Conservation (phyloP, 1,140 invertebrate genomes). For the Drosophila dunni region DNA sequence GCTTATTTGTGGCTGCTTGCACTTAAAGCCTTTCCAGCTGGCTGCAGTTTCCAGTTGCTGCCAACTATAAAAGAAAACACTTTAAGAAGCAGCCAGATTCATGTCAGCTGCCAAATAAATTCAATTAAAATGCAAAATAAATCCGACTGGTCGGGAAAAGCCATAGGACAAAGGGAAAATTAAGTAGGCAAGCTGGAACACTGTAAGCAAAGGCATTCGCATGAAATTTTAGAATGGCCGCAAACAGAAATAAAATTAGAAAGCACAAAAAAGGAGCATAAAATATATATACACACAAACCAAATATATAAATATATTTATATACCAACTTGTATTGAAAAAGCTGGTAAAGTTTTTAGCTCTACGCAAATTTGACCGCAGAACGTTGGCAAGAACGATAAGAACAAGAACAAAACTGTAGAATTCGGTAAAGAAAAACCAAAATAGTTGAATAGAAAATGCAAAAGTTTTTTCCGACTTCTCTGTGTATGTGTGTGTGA, state of each 20-base stretch:
- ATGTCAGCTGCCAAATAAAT: slow-evolving; percentile 68
- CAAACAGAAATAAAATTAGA: slow-evolving; percentile 31
- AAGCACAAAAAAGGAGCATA: background rate
- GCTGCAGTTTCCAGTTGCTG: slow-evolving; percentile 23
- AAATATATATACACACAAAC: background rate
- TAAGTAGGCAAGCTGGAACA: slow-evolving; percentile 1
- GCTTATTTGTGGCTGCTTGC: background rate
- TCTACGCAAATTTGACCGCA: slow-evolving; percentile 56
- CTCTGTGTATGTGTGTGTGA: slow-evolving; percentile 16
- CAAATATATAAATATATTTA: background rate
- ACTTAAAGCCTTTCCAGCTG: slow-evolving; percentile 30
- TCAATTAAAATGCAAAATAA: slow-evolving; percentile 79
- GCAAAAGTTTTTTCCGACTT: slow-evolving; percentile 48
- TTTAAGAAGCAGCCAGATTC: slow-evolving; percentile 21
- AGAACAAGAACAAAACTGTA: background rate
- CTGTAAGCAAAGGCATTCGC: slow-evolving; percentile 32
- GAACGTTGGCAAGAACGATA: slow-evolving; percentile 3
- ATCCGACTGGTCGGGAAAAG: slow-evolving; percentile 44
- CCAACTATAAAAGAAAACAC: background rate
- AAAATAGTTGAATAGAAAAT: slow-evolving; percentile 43
- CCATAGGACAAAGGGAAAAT: background rate
- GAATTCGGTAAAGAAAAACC: slow-evolving; percentile 8
- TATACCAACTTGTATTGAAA: slow-evolving; percentile 4
- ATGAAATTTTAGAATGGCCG: slow-evolving; percentile 58
- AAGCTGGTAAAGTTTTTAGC: slow-evolving; percentile 17